Evolutionary conservation across 2,113 vertebrate species (phyloP), one percentile per base, ranked within the genome.

Genomic region (Zosterops lateralis): DNA sequence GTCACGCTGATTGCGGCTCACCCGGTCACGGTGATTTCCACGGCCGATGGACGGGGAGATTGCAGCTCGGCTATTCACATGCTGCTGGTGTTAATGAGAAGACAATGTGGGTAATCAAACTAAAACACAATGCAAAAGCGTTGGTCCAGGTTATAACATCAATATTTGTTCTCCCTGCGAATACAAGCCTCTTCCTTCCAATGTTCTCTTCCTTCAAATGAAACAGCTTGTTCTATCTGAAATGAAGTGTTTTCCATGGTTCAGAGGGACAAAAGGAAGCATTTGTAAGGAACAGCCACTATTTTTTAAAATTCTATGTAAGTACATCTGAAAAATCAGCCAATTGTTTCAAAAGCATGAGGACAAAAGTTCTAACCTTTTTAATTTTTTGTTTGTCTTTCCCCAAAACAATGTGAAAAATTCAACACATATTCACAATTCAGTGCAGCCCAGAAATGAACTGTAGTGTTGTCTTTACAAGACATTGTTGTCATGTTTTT

Each of bases 61-160:
- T 74, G 73, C 57, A 34, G 36, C 26, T 36, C 83, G 61, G 77
- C 53, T 72, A 19, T 91, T 78, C 80, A 61, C n/a, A 73, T 57
- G 53, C 70, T 57, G 53, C 40, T 50, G n/a, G 61, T 68, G 77
- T 24, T 92, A 95, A 91, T 61, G 58, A 91, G 77, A 94, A 87
- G 74, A 91, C 81, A 87, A 75, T 67, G 77, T 90, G 81, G 54
- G 36, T 79, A 94, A 95, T 92, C 81, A 89, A 73, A 73, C 31
- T 54, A 34, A 92, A 96, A 45, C 53, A 92, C 62, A 91, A 85
- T 58, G 81, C 18, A 81, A 89, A 87, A 19, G 29, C 44, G 6
- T 61, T 87, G 31, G 75, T 85, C 78, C 82, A 90, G 87, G 62
- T 94, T 94, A 53, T 44, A 92, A 51, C 81, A 87, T 71, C 57